A percentile compares a stretch with the other conserved stretches of the same genome.
Evolutionary conservation across 2,797 vertebrate genomes (phyloP).

Genomic region (Gymnothorax javanicus): DNA sequence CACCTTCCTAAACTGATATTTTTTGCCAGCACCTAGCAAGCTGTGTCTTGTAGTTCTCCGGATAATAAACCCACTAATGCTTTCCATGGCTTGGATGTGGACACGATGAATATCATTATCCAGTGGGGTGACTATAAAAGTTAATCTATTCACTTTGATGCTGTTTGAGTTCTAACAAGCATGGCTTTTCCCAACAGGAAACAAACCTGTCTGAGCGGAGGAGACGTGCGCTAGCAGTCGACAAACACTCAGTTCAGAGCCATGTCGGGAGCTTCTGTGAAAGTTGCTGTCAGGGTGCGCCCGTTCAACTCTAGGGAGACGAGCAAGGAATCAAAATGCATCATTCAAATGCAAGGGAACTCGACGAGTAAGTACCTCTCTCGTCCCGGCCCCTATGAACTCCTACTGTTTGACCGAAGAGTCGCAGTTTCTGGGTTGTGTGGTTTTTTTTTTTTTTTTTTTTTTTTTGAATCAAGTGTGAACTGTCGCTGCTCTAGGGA

Average conservation of each 20-base stretch:
- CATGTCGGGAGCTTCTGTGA: conserved; percentile 98
- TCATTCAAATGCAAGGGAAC: conserved; percentile 99
- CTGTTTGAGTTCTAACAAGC: not conserved
- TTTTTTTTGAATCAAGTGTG: not conserved
- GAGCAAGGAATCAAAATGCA: conserved; percentile 97
- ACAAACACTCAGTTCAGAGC: conserved; percentile 54
- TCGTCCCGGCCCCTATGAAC: not conserved
- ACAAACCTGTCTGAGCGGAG: conserved; percentile 38
- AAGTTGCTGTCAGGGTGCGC: conserved; percentile 94
- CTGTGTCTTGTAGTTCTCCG: not conserved
- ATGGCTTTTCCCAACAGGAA: conserved; percentile 51
- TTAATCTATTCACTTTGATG: not conserved
- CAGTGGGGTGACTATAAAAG: not conserved
- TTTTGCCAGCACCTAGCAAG: not conserved
- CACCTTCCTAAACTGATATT: not conserved
- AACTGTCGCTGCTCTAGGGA: no score
- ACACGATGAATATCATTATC: not conserved
- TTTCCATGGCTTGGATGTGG: not conserved
- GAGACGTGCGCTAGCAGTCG: conserved; percentile 48
- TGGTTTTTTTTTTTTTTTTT: not conserved
- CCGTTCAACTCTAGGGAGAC: conserved; percentile 96
- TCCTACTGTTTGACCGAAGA: not conserved
- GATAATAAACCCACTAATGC: no score
- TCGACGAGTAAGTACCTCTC: conserved; percentile 90
- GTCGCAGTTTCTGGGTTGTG: not conserved